Percentiles rank a stretch among this genome's conserved stretches.
phyloP scores from a whole-genome alignment of 2,888 invertebrate genomes.

The Xylocampa areola region DNA sequence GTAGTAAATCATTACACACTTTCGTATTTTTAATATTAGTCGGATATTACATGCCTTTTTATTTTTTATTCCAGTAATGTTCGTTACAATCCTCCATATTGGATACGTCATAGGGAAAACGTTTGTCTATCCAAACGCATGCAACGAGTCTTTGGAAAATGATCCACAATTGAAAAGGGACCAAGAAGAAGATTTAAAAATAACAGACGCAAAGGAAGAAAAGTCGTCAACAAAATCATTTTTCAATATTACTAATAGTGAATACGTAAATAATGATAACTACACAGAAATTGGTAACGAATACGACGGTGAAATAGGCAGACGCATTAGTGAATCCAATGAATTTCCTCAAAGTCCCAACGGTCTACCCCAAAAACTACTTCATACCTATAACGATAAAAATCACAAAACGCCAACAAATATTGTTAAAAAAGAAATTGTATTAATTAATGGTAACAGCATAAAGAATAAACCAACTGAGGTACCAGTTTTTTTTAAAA shows the following conservation, averaged over 20 bases:
- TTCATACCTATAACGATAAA: neutral
- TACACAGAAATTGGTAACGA: neutral
- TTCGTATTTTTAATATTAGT: no score
- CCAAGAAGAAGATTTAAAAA: constrained; percentile 4
- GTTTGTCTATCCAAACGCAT: constrained; percentile 4
- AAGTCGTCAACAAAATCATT: neutral
- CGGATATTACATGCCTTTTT: no score
- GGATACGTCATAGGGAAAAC: constrained; percentile 12
- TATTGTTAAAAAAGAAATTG: neutral
- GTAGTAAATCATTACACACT: no score
- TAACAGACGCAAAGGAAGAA: neutral
- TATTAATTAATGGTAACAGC: neutral
- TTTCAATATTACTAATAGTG: neutral
- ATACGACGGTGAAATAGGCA: neutral
- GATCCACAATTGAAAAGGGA: constrained; percentile 8
- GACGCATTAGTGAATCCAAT: neutral
- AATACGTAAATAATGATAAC: neutral
- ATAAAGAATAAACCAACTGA: neutral
- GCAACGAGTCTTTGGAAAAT: neutral
- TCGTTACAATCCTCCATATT: constrained; percentile 17
- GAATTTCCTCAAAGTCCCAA: neutral
- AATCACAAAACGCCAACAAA: neutral
- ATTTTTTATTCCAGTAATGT: constrained; percentile 21
- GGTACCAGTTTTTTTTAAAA: constrained; percentile 9
- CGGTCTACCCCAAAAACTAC: neutral